These are phyloP conservation scores for Nothura maculosa DNA, from an alignment of 2,797 vertebrate species.

Conservation along the genomic window DNA sequence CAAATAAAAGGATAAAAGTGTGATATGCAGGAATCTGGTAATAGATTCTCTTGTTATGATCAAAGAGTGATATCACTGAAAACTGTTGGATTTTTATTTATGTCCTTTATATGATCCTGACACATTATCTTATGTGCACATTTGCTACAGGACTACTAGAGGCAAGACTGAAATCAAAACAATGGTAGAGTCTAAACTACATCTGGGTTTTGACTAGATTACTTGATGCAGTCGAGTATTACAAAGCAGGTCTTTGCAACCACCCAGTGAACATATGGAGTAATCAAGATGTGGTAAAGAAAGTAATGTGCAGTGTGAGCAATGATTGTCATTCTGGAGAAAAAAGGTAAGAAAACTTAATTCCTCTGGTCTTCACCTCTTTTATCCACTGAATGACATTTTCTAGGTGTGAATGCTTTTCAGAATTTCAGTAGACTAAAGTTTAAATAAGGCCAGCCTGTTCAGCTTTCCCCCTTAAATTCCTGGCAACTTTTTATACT, in stretches of 20 bases:
- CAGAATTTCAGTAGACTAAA: background rate
- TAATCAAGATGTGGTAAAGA: background rate
- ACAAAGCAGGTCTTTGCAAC: background rate
- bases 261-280: background rate
- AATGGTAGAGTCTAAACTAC: background rate
- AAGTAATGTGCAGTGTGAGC: background rate
- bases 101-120: background rate
- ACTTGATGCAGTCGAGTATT: background rate
- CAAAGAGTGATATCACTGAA: background rate
- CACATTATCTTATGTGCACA: background rate
- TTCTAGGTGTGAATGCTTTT: slow-evolving; percentile 4
- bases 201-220: background rate
- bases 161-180: background rate
- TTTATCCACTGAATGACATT: background rate
- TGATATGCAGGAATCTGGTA: background rate
- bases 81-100: background rate
- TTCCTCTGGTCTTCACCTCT: background rate
- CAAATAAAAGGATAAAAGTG: background rate
- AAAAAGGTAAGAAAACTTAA: background rate
- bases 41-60: background rate
- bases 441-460: slow-evolving; percentile 35
- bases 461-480: slow-evolving; percentile 22
- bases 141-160: background rate
- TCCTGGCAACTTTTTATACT: background rate
- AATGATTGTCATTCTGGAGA: background rate